Percentiles rank a stretch among this genome's conserved stretches.
These are phyloP conservation scores for Caenorhabditis zanzibari DNA, from an alignment of 2,888 invertebrate genomes.

Conservation along the genomic window DNA sequence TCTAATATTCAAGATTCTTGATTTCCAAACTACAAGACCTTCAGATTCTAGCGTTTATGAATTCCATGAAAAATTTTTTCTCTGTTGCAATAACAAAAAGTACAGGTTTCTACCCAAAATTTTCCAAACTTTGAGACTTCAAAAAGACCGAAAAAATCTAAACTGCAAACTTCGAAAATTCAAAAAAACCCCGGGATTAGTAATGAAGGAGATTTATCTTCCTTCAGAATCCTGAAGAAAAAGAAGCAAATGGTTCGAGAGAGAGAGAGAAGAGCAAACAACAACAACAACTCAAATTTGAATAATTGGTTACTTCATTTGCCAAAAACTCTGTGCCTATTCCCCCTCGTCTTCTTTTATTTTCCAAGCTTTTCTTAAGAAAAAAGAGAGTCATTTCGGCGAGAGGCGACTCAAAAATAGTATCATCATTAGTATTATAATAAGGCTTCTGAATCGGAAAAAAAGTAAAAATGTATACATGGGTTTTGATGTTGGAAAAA, in stretches of 20 bases:
- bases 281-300: constrained; percentile 59
- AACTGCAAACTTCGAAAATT: neutral
- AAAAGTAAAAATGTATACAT: neutral
- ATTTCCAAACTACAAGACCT: neutral
- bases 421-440: constrained; percentile 16
- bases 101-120: neutral
- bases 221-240: neutral
- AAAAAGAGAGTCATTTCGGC: neutral
- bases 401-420: neutral
- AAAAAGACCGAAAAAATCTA: neutral
- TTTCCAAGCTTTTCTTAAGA: neutral
- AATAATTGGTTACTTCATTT: constrained; percentile 64
- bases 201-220: constrained; percentile 11
- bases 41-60: neutral
- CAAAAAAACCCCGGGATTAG: neutral
- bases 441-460: neutral
- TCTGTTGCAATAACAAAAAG: too few species aligned
- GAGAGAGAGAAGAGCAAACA: constrained; percentile 31
- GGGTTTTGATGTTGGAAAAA: neutral
- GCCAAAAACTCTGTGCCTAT: constrained; percentile 21
- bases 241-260: neutral
- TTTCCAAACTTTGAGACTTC: neutral
- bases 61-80: neutral
- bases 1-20: neutral
- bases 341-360: neutral